These are phyloP conservation scores for Druceiella hillmani DNA, from an alignment of 2,888 invertebrate species.

Conservation along the genomic window DNA sequence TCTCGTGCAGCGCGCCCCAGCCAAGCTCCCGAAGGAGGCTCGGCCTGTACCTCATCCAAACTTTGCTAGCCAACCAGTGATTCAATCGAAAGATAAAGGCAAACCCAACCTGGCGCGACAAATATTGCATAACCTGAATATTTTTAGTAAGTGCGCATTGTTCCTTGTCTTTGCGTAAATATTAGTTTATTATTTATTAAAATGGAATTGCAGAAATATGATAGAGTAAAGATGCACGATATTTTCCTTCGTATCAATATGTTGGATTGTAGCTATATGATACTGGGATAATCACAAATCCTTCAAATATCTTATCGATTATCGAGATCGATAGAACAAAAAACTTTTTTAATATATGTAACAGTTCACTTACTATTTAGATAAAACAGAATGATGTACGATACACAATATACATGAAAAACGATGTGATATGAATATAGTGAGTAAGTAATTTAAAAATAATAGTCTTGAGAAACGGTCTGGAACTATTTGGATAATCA, in stretches of 20 bases:
- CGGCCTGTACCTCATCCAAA: slow-evolving; percentile 25
- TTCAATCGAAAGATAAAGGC: slow-evolving; percentile 17
- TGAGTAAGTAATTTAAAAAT: no score
- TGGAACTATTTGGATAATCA: no score
- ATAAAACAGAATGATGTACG: no score
- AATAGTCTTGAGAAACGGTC: no score
- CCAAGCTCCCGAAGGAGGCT: slow-evolving; percentile 13
- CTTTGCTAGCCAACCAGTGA: slow-evolving; percentile 23
- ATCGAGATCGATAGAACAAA: no score
- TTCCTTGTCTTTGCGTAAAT: not conserved
- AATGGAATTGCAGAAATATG: not conserved
- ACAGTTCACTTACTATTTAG: no score
- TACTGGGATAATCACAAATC: not conserved
- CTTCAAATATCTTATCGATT: not conserved
- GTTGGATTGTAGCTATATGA: no score
- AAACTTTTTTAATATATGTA: no score
- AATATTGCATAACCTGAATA: slow-evolving; percentile 75
- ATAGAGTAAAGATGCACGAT: no score
- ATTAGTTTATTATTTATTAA: not conserved
- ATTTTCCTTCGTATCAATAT: no score
- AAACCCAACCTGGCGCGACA: slow-evolving; percentile 64
- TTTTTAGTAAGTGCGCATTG: slow-evolving; percentile 55
- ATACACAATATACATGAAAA: no score
- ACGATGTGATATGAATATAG: no score
- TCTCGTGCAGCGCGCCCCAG: slow-evolving; percentile 7